Base-by-base conservation (phyloP, 2,797 vertebrate species). In the Gymnopithys bicolor region DNA sequence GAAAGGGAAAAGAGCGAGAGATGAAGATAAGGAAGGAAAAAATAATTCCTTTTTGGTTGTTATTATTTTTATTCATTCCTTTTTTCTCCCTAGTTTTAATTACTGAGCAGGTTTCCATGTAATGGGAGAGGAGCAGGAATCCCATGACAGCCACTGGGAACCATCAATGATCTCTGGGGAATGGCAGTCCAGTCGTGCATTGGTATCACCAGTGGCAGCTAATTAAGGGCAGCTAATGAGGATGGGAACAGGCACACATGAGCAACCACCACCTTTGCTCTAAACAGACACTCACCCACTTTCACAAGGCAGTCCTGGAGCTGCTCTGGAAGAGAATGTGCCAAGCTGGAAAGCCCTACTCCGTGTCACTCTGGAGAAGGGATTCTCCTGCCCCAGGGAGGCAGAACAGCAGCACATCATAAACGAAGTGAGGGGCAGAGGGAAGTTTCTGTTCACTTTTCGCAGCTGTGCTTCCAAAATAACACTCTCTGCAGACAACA, bases 261-360 rank as follows among this genome's bases (percentile, higher is more conserved):
- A 63, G 49, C 59, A 76, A 23, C 13, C 45, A 39, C 17, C 30
- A 30, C 23, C 58, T 33, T 2, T 21, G 43, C 33, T 56, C 32
- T 33, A 1, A 67, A 27, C 33, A 58, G 35, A 28, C 27, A 15
- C 5, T 11, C 62, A n/a, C 28, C 33, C 0, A 1, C 24, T 45
- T 25, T 39, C 67, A n/a, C 0, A 2, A 13, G 2, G 3, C 35
- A 55, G 71, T 23, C 39, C 10, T 0, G 37, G 41, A 78, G 74
- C 46, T 63, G 4, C 14, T 88, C 52, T 14, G 51, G 30, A 52
- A 32, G 60, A 73, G 48, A 43, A 45, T 53, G 18, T 11, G 45
- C 33, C 58, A 49, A 86, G 60, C 52, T 67, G 45, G 28, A 49
- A 39, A 69, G 22, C 27, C 30, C 15, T 15, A 11, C 19, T 27